Evolutionary conservation across 30 jellyfish, hydroid and myxozoan genomes (phyloP), one percentile per base, ranked within the genome.

Genomic region (Rhopilema esculentum): DNA sequence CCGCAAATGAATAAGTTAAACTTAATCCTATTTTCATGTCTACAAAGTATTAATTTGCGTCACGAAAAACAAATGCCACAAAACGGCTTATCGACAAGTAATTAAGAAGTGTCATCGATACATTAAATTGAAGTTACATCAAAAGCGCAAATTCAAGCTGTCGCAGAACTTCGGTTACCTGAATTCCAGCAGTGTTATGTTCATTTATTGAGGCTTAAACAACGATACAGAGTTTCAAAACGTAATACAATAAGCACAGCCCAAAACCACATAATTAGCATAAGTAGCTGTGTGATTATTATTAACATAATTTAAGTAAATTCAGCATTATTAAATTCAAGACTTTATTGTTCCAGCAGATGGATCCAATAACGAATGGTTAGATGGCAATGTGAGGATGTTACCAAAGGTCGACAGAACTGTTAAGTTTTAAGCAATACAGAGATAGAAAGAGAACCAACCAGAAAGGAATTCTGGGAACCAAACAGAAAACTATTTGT

Each of bases 1-100:
- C 70, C 69, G 27, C 84, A 73, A 1, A 30, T 40, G 84, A 73
- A 22, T 69, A 7, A 66, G 84, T 30, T 73, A 12, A 29, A 24
- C 0, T 0, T 17, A 31, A 73, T 73, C 84, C 88, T 50, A 77
- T 77, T 77, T 77, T 66, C 88, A 57, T 77, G 88, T 77, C 88
- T 75, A 23, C 51, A 66, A 73, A 30, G 84, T 73, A 12, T 20
- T 31, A 24, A 73, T 23, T 40, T 66, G 27, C 84, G 20, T 71
- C 24, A 30, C 40, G 49, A 19, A 71, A 71, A 71, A 17, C 82
- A 73, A 73, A 73, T 73, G 70, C 84, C 80, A 31, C 84, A 20
- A 26, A 64, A 18, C 70, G 84, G 84, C 22, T 73, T 73, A 73
- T 25, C 48, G 70, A 30, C 84, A 20, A 21, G 29, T 73, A 1